Conservation (phyloP, 2,888 invertebrate species). For the Athrips mouffetella region DNA sequence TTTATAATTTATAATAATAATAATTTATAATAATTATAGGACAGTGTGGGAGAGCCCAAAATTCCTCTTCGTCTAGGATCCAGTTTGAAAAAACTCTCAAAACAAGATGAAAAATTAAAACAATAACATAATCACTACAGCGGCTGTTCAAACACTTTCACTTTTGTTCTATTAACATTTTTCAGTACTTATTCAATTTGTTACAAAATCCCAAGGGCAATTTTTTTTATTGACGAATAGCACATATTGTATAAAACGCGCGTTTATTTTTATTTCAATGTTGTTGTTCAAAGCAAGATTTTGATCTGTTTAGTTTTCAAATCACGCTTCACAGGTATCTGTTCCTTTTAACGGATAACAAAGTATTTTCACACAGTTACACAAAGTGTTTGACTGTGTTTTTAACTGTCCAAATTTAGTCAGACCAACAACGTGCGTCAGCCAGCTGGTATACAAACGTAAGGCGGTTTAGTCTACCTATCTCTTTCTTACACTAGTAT, state of each 20-base stretch:
- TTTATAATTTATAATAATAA: too few relatives aligned
- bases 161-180: conserved; percentile 20
- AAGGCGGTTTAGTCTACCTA: conserved; percentile 14
- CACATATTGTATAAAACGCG: conserved; percentile 20
- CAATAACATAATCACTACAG: conserved; percentile 20
- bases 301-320: conserved; percentile 53
- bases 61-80: conserved; percentile 54
- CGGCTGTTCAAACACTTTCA: conserved; percentile 26
- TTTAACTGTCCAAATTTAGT: conserved; percentile 5
- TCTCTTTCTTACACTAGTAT: conserved; percentile 34
- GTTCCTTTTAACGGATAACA: conserved; percentile 26
- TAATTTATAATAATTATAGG: too few relatives aligned
- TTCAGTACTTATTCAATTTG: background rate
- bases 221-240: background rate
- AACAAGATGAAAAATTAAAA: conserved; percentile 22
- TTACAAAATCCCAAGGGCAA: background rate
- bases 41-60: conserved; percentile 39
- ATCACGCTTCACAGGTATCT: conserved; percentile 57
- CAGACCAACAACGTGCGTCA: conserved; percentile 15
- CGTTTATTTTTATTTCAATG: conserved; percentile 22
- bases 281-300: conserved; percentile 46
- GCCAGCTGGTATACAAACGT: conserved; percentile 31
- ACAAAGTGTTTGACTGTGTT: background rate
- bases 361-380: conserved; percentile 8
- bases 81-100: conserved; percentile 38